Evolutionary conservation across 2,797 vertebrate genomes (phyloP).

Genomic region (Meriones psammophilus): DNA sequence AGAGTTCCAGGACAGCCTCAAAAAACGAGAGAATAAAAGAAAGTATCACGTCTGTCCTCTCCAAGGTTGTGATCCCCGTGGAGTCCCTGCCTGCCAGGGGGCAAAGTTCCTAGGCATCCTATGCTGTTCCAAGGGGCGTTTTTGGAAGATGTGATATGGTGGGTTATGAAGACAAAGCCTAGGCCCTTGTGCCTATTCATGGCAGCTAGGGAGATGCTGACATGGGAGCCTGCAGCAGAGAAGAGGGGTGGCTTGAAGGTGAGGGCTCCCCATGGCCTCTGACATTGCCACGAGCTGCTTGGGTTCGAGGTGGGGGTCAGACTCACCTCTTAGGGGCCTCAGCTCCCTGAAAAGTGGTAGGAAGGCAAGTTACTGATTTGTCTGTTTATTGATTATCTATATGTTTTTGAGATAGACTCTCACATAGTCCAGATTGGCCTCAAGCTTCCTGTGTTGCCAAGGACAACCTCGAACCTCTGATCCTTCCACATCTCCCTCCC

Average conservation of each 20-base stretch:
- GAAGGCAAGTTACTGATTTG: neutral
- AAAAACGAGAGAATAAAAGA: neutral
- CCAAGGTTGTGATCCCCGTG: neutral
- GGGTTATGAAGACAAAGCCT: neutral
- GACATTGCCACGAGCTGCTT: neutral
- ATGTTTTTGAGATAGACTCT: neutral
- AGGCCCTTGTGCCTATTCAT: neutral
- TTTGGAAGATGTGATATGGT: fast-evolving
- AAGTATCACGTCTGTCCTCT: neutral
- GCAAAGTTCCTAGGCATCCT: neutral
- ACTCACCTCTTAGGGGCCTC: neutral
- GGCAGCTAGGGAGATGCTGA: neutral
- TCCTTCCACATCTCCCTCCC: neutral
- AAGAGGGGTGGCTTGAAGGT: neutral
- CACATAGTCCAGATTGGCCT: neutral
- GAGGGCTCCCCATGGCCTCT: neutral
- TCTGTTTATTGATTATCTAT: neutral
- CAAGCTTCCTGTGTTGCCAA: neutral
- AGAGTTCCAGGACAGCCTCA: neutral
- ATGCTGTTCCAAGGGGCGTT: neutral
- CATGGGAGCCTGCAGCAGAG: neutral
- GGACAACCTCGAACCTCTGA: neutral
- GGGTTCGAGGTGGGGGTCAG: neutral
- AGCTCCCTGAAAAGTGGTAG: neutral
- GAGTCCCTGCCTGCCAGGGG: neutral